Base-by-base conservation (phyloP, 2,888 invertebrate genomes). In the Caenorhabditis sulstoni region DNA sequence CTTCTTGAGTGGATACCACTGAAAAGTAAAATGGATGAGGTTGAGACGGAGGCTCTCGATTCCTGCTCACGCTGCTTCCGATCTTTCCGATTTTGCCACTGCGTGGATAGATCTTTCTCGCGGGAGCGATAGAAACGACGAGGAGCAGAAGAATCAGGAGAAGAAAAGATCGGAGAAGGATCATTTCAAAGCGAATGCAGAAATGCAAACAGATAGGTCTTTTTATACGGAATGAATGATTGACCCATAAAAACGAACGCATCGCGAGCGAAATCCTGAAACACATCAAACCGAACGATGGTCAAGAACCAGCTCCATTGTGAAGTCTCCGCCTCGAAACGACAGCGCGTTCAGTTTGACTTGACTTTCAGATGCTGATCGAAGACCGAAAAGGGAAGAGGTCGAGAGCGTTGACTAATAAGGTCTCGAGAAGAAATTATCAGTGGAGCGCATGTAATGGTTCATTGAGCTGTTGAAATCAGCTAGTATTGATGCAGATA, bases 401-500 rank as follows among this genome's bases (percentile, higher is more conserved):
- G 29, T 29, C 29, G 29, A 37, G 11, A 2, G 41, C 7, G 11
- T 41, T 41, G 11, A 3, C 41, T 14, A 41, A 41, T 3, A 41
- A 41, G 41, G 14, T 5, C 41, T 41, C 41, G 11, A 41, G 41
- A 41, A 41, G 11, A 41, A 3, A 14, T 14, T 41, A 11, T 14
- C 5, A 20, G 20, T 4, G 11, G 7, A 8, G 23, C 23, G 50
- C 20, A 18, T 18, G 18, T 16, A 47, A 47, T 1, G 47, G n/a
- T 9, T 50, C 12, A 18, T 22, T 23, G 20, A 20, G n/a, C 41
- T 39, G 16, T 14, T n/a, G 57, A 57, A 57, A 57, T 57, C 22
- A 57, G 41, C 16, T 41, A 20, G 57, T 22, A 57, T 57, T 57
- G 39, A 57, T 22, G 16, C 57, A n/a, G 57, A 57, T 18, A 57